Percentiles rank a stretch among this genome's conserved stretches.
Conservation (phyloP, 2,113 vertebrate genomes). For the Campylomormyrus tamandua region DNA sequence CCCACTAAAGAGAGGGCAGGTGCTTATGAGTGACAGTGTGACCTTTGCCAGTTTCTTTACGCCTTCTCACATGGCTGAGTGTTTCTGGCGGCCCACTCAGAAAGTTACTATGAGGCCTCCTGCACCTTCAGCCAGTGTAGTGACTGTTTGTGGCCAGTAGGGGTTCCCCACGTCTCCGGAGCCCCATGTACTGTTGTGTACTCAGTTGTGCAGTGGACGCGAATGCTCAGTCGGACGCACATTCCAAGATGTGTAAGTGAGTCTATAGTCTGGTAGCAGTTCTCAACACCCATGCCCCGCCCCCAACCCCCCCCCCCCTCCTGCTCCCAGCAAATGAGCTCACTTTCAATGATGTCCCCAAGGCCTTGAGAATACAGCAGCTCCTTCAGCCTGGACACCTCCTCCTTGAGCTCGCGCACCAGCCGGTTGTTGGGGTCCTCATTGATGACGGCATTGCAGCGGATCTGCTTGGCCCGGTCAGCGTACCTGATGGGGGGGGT, state of each 20-base stretch:
- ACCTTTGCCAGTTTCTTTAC: background rate
- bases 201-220: background rate
- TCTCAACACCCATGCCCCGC: too few relatives aligned
- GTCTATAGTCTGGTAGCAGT: background rate
- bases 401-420: slow-evolving; percentile 92
- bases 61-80: background rate
- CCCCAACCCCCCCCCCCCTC: background rate
- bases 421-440: slow-evolving; percentile 95
- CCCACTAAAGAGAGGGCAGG: background rate
- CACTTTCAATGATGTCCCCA: slow-evolving; percentile 95
- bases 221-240: background rate
- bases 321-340: slow-evolving; percentile 35
- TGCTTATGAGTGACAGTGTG: background rate
- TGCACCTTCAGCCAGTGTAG: background rate
- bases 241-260: background rate
- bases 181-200: background rate
- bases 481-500: slow-evolving; percentile 68
- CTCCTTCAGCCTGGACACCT: slow-evolving; percentile 87
- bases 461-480: slow-evolving; percentile 95
- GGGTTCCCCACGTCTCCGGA: background rate
- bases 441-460: slow-evolving; percentile 90
- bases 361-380: slow-evolving; percentile 86
- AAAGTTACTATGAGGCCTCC: background rate
- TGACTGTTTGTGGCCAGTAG: background rate
- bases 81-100: background rate